Evolutionary conservation across 2,888 invertebrate species (phyloP), one percentile per base, ranked within the genome.

Genomic region (Drosophila imparisetae): DNA sequence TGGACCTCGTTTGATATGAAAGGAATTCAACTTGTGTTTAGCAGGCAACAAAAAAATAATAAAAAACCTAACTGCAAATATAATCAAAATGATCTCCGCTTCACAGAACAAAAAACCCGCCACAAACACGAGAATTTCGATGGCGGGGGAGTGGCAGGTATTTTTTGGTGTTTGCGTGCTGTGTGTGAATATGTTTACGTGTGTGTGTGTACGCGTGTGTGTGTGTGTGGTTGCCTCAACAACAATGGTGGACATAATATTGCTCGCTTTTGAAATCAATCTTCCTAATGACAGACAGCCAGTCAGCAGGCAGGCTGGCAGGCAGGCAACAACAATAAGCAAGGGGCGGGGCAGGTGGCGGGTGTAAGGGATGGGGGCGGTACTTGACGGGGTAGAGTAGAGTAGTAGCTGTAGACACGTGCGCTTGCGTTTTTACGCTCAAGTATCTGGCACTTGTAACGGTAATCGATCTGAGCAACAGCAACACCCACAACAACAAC

Each of bases 371-470:
- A 6, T 21, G 57, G 29, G 42, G 24, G 57, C 49, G 30, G 24
- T 24, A 11, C 24, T 45, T 45, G 63, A 3, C 15, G 59, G 54
- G 34, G 21, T 10, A 8, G 24, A 24, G 21, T 15, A 8, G 45
- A 45, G 63, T 63, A 72, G 66, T 21, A 64, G 75, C 72, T 83
- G 72, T 66, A 79, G 88, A 85, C 86, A 87, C 85, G 85, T 85
- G 85, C 88, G 74, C 75, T 78, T 73, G 72, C 73, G 72, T 81
- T 87, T 85, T 87, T 83, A 81, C 69, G 85, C 84, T 85, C 83
- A 83, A 85, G 88, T 85, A 83, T 85, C 88, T 85, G 86, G 86
- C 86, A 88, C 86, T 85, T 75, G 86, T 75, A 83, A 72, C 77
- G 66, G 88, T 85, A 85, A 85, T 85, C 88, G 88, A 85, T 85